These are phyloP conservation scores for Ceratosolen fusciceps DNA, from an alignment of 1,140 invertebrate species.

Conservation along the genomic window DNA sequence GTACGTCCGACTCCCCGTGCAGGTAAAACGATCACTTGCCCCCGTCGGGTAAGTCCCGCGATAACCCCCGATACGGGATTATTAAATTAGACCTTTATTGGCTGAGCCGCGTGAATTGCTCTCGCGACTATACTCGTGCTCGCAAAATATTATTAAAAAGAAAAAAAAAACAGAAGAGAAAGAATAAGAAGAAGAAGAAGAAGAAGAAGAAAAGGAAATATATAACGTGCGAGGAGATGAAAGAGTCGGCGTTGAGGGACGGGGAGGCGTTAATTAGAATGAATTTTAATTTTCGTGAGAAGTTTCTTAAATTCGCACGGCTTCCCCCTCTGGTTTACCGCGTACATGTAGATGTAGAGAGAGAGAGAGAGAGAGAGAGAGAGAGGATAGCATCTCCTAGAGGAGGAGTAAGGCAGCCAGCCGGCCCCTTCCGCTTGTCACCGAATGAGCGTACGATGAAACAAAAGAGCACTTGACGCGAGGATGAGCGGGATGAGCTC, in stretches of 20 bases:
- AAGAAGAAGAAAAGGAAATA: too few relatives aligned
- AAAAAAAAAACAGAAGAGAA: background rate
- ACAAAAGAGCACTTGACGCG: background rate
- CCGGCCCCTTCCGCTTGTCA: background rate
- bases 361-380: too few relatives aligned
- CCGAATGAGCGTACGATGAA: background rate
- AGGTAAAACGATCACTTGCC: too few relatives aligned
- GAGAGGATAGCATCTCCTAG: background rate
- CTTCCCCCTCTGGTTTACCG: background rate
- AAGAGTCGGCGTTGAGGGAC: background rate
- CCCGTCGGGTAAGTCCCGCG: background rate
- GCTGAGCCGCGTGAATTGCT: too few relatives aligned
- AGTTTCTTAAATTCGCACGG: constrained; percentile 33
- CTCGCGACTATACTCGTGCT: background rate
- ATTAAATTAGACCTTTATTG: too few relatives aligned
- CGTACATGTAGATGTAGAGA: too few relatives aligned
- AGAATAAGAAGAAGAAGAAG: too few relatives aligned
- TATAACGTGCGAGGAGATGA: background rate
- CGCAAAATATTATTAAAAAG: background rate
- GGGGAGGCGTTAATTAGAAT: background rate
- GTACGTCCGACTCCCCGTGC: background rate
- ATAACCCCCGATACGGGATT: too few relatives aligned
- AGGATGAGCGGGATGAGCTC: background rate
- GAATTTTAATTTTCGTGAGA: constrained; percentile 35
- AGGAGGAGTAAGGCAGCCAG: background rate